phyloP scores from a whole-genome alignment of 2,797 vertebrate species.

The Gymnocypris eckloni region DNA sequence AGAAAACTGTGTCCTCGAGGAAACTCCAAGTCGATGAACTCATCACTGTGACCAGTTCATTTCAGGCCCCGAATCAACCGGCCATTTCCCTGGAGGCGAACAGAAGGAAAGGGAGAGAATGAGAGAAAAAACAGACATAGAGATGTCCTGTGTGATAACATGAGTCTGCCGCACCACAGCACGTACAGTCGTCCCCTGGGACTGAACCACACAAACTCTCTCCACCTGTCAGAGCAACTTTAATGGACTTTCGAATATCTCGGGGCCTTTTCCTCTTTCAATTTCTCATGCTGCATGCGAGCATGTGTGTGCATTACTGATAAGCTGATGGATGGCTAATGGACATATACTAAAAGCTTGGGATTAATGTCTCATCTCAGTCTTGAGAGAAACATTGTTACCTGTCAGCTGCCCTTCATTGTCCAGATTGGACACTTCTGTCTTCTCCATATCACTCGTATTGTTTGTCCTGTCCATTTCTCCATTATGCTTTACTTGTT shows the following conservation, averaged over 20 bases:
- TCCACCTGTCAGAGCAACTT: slow-evolving; percentile 39
- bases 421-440: neutral
- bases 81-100: too few relatives aligned
- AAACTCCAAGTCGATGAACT: too few relatives aligned
- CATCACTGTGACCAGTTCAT: too few relatives aligned
- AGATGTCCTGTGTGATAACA: too few relatives aligned
- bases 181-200: too few relatives aligned
- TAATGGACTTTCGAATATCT: slow-evolving; percentile 43
- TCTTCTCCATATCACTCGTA: neutral
- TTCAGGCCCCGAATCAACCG: too few relatives aligned
- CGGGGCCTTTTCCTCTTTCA: neutral
- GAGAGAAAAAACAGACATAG: too few relatives aligned
- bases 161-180: too few relatives aligned
- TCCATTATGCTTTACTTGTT: slow-evolving; percentile 17
- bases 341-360: slow-evolving; percentile 38
- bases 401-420: slow-evolving; percentile 13
- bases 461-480: slow-evolving; percentile 6
- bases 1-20: neutral
- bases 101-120: too few relatives aligned
- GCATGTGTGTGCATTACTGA: neutral
- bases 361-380: slow-evolving; percentile 11
- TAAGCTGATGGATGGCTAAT: slow-evolving; percentile 31
- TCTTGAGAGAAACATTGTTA: neutral
- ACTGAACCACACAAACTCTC: slow-evolving; percentile 30
- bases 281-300: neutral